Percentiles rank a stretch among this genome's conserved stretches.
Conservation (phyloP, 53 echinoderm and acorn worm genomes). For the Henricia sp. region DNA sequence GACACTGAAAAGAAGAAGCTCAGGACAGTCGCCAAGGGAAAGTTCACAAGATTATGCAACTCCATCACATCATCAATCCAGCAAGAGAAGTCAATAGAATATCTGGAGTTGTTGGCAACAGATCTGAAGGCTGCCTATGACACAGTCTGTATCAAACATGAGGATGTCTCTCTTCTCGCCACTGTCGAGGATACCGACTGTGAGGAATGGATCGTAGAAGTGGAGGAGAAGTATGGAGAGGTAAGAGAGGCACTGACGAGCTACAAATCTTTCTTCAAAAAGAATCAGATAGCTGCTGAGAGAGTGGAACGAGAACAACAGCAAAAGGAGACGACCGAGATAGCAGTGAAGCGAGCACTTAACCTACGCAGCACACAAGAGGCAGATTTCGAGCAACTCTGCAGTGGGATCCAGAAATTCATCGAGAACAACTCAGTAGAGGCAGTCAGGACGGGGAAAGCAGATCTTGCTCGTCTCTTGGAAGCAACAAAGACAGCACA, state of each 20-base stretch:
- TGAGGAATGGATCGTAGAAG: constrained; percentile 16
- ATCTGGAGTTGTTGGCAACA: background rate
- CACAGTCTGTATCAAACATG: background rate
- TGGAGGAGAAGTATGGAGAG: constrained; percentile 7
- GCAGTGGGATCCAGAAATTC: too few species aligned
- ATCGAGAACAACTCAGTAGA: too few species aligned
- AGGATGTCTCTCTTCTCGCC: background rate
- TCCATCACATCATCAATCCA: constrained; percentile 1
- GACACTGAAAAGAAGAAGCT: constrained; percentile 4
- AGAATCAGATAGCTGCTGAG: background rate
- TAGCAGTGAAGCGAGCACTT: too few species aligned
- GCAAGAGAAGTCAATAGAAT: background rate
- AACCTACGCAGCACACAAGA: too few species aligned
- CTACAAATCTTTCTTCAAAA: background rate
- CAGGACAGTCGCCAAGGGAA: constrained; percentile 17
- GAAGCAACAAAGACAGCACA: too few species aligned
- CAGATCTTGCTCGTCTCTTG: too few species aligned
- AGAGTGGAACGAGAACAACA: background rate
- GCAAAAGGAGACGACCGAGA: too few species aligned
- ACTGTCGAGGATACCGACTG: background rate
- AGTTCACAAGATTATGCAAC: background rate
- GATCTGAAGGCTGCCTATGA: background rate
- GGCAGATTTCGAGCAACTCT: too few species aligned
- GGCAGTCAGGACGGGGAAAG: too few species aligned
- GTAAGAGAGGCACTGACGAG: background rate